Conservation (phyloP, 2,888 invertebrate species). For the Augochlorella aurata region DNA sequence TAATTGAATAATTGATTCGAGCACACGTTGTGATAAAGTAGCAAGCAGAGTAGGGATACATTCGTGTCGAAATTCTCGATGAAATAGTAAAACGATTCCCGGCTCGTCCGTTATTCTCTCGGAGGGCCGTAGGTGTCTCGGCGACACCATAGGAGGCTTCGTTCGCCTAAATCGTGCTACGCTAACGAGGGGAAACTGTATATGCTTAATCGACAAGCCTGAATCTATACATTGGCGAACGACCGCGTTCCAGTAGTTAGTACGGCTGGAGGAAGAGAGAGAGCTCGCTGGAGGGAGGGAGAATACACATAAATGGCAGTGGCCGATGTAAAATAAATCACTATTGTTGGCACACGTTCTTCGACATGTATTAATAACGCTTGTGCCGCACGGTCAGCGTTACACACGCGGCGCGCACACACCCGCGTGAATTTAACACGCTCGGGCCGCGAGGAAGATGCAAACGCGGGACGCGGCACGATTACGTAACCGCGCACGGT, state of each 20-base stretch:
- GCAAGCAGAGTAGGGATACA: too few species aligned
- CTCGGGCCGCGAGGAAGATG: conserved; percentile 34
- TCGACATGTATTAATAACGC: conserved; percentile 44
- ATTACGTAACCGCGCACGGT: conserved; percentile 40
- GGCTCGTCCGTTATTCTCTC: too few species aligned
- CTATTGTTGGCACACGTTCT: conserved; percentile 36
- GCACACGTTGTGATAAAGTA: too few species aligned
- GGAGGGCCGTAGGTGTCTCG: too few species aligned
- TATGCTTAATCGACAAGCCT: background rate
- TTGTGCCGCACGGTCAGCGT: conserved; percentile 15
- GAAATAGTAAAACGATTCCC: too few species aligned
- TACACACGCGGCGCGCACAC: background rate
- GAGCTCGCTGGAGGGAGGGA: conserved; percentile 14
- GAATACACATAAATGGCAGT: conserved; percentile 37
- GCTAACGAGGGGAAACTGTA: background rate
- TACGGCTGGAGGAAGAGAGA: background rate
- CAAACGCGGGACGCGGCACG: conserved; percentile 20
- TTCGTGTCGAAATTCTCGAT: too few species aligned
- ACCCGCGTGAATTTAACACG: background rate
- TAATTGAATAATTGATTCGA: too few species aligned
- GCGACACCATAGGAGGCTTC: background rate
- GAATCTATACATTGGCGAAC: conserved; percentile 13
- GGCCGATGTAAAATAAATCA: conserved; percentile 44
- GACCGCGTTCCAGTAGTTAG: conserved; percentile 31
- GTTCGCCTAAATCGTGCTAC: background rate